Conservation (phyloP, 2,113 vertebrate species). For the Callipepla squamata region DNA sequence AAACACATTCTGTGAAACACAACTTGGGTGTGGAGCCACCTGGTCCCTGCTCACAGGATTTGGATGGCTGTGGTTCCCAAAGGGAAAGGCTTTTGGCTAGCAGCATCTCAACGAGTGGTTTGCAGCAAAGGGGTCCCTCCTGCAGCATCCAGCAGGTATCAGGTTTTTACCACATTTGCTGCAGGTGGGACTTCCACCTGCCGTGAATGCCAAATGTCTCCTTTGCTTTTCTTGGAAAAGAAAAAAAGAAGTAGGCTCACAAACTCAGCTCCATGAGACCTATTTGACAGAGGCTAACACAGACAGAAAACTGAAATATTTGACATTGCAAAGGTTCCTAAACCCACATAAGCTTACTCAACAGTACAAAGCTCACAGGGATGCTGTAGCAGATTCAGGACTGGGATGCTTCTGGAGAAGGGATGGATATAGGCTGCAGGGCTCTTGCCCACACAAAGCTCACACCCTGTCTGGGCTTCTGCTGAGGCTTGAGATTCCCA, state of each 20-base stretch:
- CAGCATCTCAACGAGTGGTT: not conserved
- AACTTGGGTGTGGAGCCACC: not conserved
- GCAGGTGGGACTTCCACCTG: not conserved
- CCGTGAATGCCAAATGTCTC: not conserved
- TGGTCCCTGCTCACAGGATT: not conserved
- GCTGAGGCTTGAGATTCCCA: not conserved
- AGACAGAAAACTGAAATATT: not conserved
- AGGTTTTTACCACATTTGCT: too few species aligned
- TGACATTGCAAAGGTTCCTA: not conserved
- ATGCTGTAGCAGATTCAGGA: not conserved
- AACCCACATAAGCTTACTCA: fast-evolving
- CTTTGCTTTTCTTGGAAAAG: not conserved
- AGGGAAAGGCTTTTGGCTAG: not conserved
- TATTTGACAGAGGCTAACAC: not conserved
- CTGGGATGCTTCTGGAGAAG: not conserved
- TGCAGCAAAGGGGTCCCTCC: not conserved
- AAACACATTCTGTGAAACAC: not conserved
- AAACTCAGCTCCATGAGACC: not conserved
- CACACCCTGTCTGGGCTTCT: not conserved
- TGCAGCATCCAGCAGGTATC: not conserved
- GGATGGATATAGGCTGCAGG: not conserved
- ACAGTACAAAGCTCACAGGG: not conserved
- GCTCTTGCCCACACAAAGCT: fast-evolving
- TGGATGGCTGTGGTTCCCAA: not conserved
- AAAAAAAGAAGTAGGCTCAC: not conserved